phyloP scores from a whole-genome alignment of 1,140 invertebrate genomes.

The Drosophila grimshawi region DNA sequence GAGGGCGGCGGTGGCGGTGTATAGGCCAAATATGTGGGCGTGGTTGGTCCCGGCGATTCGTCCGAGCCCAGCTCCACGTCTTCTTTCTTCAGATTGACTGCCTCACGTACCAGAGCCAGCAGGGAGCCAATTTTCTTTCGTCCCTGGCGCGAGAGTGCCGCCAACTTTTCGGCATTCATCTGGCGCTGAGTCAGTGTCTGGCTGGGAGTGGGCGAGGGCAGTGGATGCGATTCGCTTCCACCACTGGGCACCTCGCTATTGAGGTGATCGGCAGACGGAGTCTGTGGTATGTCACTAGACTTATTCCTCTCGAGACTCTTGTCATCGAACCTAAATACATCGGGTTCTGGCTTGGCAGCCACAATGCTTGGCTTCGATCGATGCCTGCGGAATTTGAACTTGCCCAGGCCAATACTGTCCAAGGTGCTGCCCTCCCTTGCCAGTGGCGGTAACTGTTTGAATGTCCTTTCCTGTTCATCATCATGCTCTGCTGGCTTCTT shows the following conservation, averaged over 20 bases:
- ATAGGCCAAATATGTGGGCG: slow-evolving; percentile 65
- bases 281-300: slow-evolving; percentile 31
- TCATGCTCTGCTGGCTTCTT: slow-evolving; percentile 51
- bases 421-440: slow-evolving; percentile 20
- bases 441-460: slow-evolving; percentile 7
- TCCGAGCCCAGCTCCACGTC: slow-evolving; percentile 65
- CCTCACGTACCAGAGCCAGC: slow-evolving; percentile 76
- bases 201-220: slow-evolving; percentile 69
- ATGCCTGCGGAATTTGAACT: slow-evolving; percentile 75
- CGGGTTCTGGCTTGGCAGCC: slow-evolving; percentile 57
- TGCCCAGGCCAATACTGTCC: slow-evolving; percentile 59
- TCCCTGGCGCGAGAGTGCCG: slow-evolving; percentile 74
- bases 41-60: slow-evolving; percentile 60
- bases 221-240: slow-evolving; percentile 18
- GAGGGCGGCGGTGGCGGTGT: slow-evolving; percentile 66
- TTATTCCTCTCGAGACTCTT: slow-evolving; percentile 56
- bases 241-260: slow-evolving; percentile 29
- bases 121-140: slow-evolving; percentile 80
- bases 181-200: slow-evolving; percentile 42
- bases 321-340: slow-evolving; percentile 81
- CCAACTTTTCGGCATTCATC: slow-evolving; percentile 64
- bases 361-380: slow-evolving; percentile 53
- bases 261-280: slow-evolving; percentile 41
- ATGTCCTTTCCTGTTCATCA: slow-evolving; percentile 38
- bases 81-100: slow-evolving; percentile 69